Conservation (phyloP, 2,113 vertebrate genomes). For the Labeo catla region DNA sequence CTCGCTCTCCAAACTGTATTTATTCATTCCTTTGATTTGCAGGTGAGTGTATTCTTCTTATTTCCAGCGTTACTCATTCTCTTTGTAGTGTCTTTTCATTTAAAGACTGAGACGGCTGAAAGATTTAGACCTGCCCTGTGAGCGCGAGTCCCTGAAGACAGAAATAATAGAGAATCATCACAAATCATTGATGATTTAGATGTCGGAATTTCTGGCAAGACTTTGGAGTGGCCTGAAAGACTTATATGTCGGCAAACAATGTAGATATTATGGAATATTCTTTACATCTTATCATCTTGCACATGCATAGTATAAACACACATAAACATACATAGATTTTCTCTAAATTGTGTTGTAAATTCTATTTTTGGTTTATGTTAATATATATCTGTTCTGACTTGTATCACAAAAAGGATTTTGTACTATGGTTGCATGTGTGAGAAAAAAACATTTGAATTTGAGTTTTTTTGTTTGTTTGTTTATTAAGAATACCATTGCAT, state of each 20-base stretch:
- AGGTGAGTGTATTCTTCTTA: slow-evolving; percentile 42
- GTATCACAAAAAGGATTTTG: neutral
- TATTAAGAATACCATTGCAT: neutral
- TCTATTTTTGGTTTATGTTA: too few relatives aligned
- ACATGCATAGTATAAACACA: too few relatives aligned
- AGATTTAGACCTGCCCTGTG: slow-evolving; percentile 31
- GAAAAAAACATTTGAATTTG: neutral
- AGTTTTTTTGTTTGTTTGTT: too few relatives aligned
- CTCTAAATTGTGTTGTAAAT: too few relatives aligned
- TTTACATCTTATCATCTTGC: neutral
- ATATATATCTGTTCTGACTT: too few relatives aligned
- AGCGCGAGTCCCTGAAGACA: neutral
- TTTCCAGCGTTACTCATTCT: slow-evolving; percentile 13
- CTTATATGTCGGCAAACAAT: neutral
- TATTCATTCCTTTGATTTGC: slow-evolving; percentile 55
- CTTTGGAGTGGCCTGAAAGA: neutral
- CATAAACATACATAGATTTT: too few relatives aligned
- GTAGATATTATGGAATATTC: neutral
- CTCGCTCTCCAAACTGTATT: slow-evolving; percentile 53
- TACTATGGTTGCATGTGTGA: too few relatives aligned
- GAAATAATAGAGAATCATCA: slow-evolving; percentile 12
- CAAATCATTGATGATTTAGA: slow-evolving; percentile 40
- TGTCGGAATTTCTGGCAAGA: neutral
- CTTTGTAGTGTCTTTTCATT: slow-evolving; percentile 43
- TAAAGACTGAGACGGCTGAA: slow-evolving; percentile 19